Base-by-base conservation (phyloP, 2,888 invertebrate species). In the Germaria angustata region DNA sequence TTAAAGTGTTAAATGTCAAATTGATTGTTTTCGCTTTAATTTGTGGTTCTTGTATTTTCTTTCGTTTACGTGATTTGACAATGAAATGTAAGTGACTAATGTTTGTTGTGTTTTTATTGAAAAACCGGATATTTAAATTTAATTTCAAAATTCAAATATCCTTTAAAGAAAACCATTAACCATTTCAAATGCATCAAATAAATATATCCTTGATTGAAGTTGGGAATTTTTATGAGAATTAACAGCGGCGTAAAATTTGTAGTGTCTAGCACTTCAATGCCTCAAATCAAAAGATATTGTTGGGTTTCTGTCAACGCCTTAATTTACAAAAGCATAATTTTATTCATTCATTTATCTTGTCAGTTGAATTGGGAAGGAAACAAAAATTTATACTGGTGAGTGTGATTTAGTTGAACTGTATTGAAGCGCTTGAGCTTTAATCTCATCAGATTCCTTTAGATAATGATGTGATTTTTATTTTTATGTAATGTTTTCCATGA, bases 81-180 rank as follows among this genome's bases (percentile, higher is more conserved):
- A 41, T 9, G 28, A 59, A 72, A 63, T 68, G 68, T 65, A 71
- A 81, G 73, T 77, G 72, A 76, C 53, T 24, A 63, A 73, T 76
- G 81, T 78, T 78, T 75, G 41, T 66, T 75, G 49, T 51, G 36
- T 59, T 68, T 65, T 65, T 51, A 13, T 73, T 61, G 20, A 61
- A 82, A 79, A 82, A 82, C 79, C 71, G 79, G 79, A 79, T 79
- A 82, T 82, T 82, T 79, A 79, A 82, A 82, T 79, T 71, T 32
- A 75, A 66, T 66, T 73, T 51, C 24, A 3, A 11, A 49, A 28
- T 55, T 69, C 57, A 17, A 66, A 68, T 61, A 15, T 69, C 32
- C 44, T 24, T 24, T 51, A 36, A 59, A 68, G 6, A 36, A 24
- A 39, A 55, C 39, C 78, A 71, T 78, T 78, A 55, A 61, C 36